phyloP scores from a whole-genome alignment of 1,140 invertebrate genomes.

The Drosophila trapezifrons region DNA sequence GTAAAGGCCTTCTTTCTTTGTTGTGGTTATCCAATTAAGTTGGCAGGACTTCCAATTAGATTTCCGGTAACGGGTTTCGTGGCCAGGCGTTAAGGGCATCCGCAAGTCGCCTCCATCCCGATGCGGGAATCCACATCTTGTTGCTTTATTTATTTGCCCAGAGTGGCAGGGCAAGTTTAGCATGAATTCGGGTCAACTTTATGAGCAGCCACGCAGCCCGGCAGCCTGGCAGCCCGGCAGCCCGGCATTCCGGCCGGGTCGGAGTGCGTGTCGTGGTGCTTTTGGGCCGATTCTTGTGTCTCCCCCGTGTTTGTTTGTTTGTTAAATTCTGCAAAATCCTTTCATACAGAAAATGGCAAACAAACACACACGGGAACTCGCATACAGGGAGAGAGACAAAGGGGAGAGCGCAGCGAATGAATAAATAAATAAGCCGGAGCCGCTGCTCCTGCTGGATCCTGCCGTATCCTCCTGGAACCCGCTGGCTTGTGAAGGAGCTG shows the following conservation, averaged over 20 bases:
- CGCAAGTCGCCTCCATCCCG: constrained; percentile 7
- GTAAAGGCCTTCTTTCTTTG: background rate
- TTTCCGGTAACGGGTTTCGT: constrained; percentile 13
- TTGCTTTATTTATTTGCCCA: constrained; percentile 78
- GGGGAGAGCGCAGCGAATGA: constrained; percentile 66
- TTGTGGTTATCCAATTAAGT: constrained; percentile 25
- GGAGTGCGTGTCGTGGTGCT: constrained; percentile 59
- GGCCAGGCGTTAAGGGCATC: constrained; percentile 44
- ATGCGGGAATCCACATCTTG: constrained; percentile 36
- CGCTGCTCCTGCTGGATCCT: constrained; percentile 33
- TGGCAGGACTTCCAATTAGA: constrained; percentile 27
- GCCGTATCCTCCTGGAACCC: constrained; percentile 14
- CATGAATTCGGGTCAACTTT: constrained; percentile 83
- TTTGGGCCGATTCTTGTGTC: constrained; percentile 41
- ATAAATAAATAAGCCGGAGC: constrained; percentile 76
- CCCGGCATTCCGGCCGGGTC: constrained; percentile 23
- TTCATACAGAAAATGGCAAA: constrained; percentile 80
- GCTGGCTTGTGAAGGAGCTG: constrained; percentile 12
- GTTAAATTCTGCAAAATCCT: constrained; percentile 69
- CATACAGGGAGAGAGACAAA: constrained; percentile 10
- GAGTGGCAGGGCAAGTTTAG: constrained; percentile 58
- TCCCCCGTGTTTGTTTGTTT: constrained; percentile 67
- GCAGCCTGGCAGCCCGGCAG: background rate
- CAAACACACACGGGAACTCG: constrained; percentile 57
- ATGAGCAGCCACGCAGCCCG: constrained; percentile 63